A percentile compares a stretch with the other conserved stretches of the same genome.
These are phyloP conservation scores for Heliothis subflexa DNA, from an alignment of 1,140 invertebrate genomes.

Conservation along the genomic window DNA sequence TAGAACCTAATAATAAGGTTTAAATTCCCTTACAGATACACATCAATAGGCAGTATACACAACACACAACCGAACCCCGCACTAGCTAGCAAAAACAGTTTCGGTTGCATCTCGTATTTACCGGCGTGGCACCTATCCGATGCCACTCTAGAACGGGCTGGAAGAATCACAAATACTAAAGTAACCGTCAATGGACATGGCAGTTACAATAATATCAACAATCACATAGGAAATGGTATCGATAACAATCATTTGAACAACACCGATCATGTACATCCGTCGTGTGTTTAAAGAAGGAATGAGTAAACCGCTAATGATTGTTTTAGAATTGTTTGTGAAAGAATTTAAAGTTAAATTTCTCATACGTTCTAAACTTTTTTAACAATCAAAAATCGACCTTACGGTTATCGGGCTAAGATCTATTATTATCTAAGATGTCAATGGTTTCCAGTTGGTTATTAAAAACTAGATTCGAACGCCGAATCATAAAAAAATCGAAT, in stretches of 20 bases:
- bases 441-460: not conserved
- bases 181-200: constrained; percentile 42
- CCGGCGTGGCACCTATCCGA: constrained; percentile 94
- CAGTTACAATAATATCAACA: constrained; percentile 8
- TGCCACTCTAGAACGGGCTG: constrained; percentile 90
- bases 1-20: constrained; percentile 2
- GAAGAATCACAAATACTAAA: constrained; percentile 67
- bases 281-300: not conserved
- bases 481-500: no score
- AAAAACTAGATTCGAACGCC: no score
- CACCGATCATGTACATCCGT: constrained; percentile 22
- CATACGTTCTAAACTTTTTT: not conserved
- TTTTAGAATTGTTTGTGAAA: not conserved
- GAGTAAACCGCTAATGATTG: not conserved
- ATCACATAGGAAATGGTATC: not conserved
- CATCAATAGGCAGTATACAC: constrained; percentile 92
- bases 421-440: not conserved
- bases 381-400: no score
- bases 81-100: constrained; percentile 85
- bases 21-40: constrained; percentile 88
- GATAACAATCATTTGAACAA: constrained; percentile 7
- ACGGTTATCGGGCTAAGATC: no score
- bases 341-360: no score
- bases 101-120: constrained; percentile 87
- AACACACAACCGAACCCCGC: constrained; percentile 94